Evolutionary conservation across 2,797 vertebrate species (phyloP), one percentile per base, ranked within the genome.

Genomic region (Sebastolobus altivelis): DNA sequence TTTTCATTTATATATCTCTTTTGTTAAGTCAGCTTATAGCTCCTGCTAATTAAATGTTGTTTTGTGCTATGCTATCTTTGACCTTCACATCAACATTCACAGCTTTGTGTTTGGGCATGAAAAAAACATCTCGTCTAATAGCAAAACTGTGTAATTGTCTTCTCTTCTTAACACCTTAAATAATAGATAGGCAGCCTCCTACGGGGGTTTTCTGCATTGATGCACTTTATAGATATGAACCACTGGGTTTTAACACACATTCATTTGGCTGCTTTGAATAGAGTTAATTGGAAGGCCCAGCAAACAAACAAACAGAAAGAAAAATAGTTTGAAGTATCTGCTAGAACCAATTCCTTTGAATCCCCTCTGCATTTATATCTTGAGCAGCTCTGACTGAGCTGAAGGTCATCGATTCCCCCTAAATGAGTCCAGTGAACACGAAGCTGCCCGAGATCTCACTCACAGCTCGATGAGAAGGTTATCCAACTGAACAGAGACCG

Each of bases 391-490:
- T 65, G 61, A 62, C 62, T 80, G 27, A 75, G 79, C 46, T 77
- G 37, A 31, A 75, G n/a, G 31, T 78, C 55, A 75, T 8, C 40
- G 55, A 84, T 52, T 77, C 43, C 22, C 49, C 69, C 83, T 56
- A 65, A 74, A 75, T 65, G 37, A 63, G 80, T 70, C 56, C 18
- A 75, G 65, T 2, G 11, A 2, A 65, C 40, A 72, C 43, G 3
- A 65, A 22, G 20, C 43, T 18, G 6, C 16, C 43, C 43, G 43
- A 35, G 40, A 59, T 72, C 59, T 78, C 58, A 22, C 29, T 76
- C 49, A 66, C 55, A 66, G 58, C 56, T 80, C 62, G 76, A 59
- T 82, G 54, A 81, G 60, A 11, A 58, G 68, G n/a, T 83, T 59
- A 68, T 80, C 77, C 65, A 70, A 20, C 59, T 35, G 18, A 62